phyloP scores from a whole-genome alignment of 2,113 vertebrate genomes.

The Oriolus oriolus region DNA sequence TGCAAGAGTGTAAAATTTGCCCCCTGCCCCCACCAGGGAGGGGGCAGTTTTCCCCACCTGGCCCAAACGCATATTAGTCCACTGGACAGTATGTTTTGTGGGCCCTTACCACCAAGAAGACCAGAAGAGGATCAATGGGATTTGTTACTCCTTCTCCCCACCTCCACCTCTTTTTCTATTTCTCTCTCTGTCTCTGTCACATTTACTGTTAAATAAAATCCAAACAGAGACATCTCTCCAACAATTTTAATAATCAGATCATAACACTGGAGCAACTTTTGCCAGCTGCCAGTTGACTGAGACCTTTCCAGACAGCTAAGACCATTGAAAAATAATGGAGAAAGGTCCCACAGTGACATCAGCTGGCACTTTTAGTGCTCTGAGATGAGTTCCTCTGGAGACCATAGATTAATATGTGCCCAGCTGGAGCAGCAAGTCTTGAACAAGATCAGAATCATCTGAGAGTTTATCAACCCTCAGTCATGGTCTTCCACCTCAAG shows the following conservation, averaged over 20 bases:
- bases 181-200: background rate
- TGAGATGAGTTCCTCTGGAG: background rate
- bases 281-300: background rate
- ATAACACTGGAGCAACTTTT: background rate
- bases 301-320: background rate
- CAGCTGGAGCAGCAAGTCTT: background rate
- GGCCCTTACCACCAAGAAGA: background rate
- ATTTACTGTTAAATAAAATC: background rate
- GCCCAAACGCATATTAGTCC: accelerated
- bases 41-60: background rate
- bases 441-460: background rate
- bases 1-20: background rate
- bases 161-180: background rate
- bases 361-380: background rate
- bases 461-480: background rate
- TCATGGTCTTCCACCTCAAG: background rate
- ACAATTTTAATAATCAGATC: background rate
- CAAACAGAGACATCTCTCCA: background rate
- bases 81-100: background rate
- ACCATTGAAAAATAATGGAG: background rate
- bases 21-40: background rate
- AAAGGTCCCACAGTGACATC: accelerated
- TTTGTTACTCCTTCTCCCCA: background rate
- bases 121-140: background rate
- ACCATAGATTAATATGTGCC: accelerated